phyloP scores from a whole-genome alignment of 1,140 invertebrate genomes.

The Scylla paramamosain region DNA sequence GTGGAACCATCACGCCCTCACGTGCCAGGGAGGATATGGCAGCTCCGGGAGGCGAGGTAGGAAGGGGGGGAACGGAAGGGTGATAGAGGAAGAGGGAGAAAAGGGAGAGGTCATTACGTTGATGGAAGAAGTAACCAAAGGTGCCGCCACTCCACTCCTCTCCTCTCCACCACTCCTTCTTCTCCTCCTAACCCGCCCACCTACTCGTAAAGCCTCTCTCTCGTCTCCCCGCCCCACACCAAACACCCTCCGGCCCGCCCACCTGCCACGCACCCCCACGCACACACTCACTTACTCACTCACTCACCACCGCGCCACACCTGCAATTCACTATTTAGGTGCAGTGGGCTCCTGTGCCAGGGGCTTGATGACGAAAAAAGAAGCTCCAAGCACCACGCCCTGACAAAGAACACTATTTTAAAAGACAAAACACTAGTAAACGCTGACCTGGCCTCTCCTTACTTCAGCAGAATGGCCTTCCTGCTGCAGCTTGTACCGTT shows the following conservation, averaged over 20 bases:
- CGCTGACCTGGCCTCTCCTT: no score
- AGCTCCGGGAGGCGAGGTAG: background rate
- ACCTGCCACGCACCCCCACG: no score
- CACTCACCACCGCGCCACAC: background rate
- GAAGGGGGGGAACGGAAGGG: background rate
- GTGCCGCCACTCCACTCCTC: slow-evolving; percentile 47
- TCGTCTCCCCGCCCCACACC: background rate
- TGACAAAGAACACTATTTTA: no score
- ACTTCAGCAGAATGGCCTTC: no score
- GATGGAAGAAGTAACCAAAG: slow-evolving; percentile 64
- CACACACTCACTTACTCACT: background rate
- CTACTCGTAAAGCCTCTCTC: no score
- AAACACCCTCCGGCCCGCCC: no score
- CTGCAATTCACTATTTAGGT: background rate
- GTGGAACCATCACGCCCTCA: background rate
- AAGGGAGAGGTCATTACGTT: slow-evolving; percentile 34
- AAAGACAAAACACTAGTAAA: no score
- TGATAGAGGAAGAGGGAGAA: background rate
- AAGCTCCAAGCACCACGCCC: no score
- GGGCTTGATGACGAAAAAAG: no score
- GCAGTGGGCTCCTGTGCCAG: background rate
- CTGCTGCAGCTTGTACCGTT: background rate
- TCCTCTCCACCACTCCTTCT: background rate
- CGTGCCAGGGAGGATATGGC: background rate
- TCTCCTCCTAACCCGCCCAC: no score